Evolutionary conservation across 2,888 invertebrate genomes (phyloP).

Genomic region (Sinotaia quadrata): DNA sequence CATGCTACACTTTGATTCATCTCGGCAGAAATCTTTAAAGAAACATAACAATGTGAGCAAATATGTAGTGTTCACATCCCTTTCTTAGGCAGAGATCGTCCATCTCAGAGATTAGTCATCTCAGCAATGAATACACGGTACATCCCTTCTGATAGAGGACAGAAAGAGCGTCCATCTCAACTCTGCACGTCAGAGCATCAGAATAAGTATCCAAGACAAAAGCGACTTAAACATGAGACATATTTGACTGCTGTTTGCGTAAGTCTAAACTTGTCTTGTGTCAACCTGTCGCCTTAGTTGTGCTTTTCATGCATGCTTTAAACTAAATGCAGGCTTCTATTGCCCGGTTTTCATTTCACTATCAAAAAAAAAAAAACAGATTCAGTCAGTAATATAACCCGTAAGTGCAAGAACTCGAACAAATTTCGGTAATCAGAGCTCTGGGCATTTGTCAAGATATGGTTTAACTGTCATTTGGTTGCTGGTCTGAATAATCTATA

Average conservation of each 20-base stretch:
- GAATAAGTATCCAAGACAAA: slow-evolving; percentile 18
- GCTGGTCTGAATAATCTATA: no score
- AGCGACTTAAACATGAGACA: slow-evolving; percentile 18
- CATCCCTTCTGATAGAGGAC: no score
- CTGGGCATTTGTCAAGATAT: no score
- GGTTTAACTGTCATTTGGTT: no score
- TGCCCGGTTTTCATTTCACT: no score
- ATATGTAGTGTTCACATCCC: slow-evolving; percentile 2
- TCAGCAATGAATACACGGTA: no score
- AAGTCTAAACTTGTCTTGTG: slow-evolving; percentile 20
- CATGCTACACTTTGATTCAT: slow-evolving; percentile 17
- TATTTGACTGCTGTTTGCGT: slow-evolving; percentile 28
- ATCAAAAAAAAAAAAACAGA: no score
- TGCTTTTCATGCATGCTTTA: not conserved
- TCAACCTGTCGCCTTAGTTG: not conserved
- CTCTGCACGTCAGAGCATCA: slow-evolving; percentile 12
- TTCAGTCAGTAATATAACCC: no score
- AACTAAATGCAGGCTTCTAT: no score
- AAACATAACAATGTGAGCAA: slow-evolving; percentile 3
- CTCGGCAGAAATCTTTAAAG: slow-evolving; percentile 19
- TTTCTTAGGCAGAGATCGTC: not conserved
- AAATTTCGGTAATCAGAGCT: no score
- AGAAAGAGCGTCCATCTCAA: slow-evolving; percentile 2
- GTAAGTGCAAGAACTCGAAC: no score
- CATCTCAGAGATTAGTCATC: not conserved